Evolutionary conservation across 2,113 vertebrate genomes (phyloP).

Genomic region (Tricholaema leucomelas): DNA sequence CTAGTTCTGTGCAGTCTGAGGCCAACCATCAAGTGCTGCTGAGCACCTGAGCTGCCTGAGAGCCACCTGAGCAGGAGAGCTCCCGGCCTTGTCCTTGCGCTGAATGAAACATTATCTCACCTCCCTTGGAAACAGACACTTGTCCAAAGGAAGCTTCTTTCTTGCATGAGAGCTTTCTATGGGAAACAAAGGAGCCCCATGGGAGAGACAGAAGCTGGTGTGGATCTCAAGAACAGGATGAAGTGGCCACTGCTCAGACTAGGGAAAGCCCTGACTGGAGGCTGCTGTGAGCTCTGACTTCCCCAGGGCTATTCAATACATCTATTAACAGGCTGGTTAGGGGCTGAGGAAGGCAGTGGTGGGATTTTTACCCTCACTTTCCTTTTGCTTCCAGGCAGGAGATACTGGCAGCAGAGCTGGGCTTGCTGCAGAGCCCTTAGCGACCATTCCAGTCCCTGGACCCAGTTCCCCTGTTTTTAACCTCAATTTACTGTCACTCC

Average conservation of each 20-base stretch:
- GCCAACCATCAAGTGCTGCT: background rate
- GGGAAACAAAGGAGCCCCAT: background rate
- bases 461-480: background rate
- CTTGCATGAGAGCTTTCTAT: background rate
- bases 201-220: background rate
- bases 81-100: fast-evolving
- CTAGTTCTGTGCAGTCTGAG: fast-evolving
- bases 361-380: background rate
- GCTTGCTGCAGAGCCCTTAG: background rate
- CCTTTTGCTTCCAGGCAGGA: background rate
- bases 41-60: background rate
- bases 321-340: background rate
- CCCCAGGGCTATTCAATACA: background rate
- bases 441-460: background rate
- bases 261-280: background rate
- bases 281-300: background rate
- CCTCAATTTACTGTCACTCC: background rate
- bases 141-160: background rate
- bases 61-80: background rate
- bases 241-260: background rate
- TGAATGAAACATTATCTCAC: background rate
- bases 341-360: background rate
- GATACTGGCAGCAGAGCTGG: background rate
- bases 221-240: background rate
- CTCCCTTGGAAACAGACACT: fast-evolving